phyloP scores from a whole-genome alignment of 2,113 vertebrate species.

The Thymallus thymallus region DNA sequence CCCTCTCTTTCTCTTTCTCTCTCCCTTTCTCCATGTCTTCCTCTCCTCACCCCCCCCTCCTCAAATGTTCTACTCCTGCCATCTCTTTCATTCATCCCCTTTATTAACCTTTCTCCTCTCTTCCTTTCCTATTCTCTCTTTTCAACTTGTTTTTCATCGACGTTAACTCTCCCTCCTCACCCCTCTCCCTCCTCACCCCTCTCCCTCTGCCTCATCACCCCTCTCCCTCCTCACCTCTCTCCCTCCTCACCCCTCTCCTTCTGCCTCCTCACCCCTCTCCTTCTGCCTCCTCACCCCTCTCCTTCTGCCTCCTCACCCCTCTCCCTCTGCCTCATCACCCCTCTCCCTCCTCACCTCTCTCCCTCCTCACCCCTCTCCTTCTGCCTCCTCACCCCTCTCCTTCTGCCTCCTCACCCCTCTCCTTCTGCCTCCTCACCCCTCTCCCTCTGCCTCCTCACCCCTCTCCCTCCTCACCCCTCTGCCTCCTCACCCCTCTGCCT shows the following conservation, averaged over 20 bases:
- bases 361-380: not conserved
- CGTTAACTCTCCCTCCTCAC: no score
- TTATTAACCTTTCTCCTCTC: not conserved
- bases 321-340: not conserved
- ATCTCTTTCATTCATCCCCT: conserved; percentile 22
- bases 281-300: no score
- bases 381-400: no score
- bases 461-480: not conserved
- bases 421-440: no score
- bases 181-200: conserved; percentile 4
- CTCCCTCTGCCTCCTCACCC: not conserved
- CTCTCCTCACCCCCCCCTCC: conserved; percentile 1
- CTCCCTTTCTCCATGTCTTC: not conserved
- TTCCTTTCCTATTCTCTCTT: not conserved
- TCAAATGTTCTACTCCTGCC: conserved; percentile 35
- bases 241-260: not conserved
- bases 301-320: not conserved
- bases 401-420: not conserved
- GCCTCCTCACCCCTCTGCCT: not conserved
- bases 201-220: not conserved
- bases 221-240: not conserved
- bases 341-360: not conserved
- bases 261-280: no score
- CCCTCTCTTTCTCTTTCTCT: conserved; percentile 6
- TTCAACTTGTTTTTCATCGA: not conserved